Conservation (phyloP, 2,888 invertebrate genomes). For the Nemotelus nigrinus region DNA sequence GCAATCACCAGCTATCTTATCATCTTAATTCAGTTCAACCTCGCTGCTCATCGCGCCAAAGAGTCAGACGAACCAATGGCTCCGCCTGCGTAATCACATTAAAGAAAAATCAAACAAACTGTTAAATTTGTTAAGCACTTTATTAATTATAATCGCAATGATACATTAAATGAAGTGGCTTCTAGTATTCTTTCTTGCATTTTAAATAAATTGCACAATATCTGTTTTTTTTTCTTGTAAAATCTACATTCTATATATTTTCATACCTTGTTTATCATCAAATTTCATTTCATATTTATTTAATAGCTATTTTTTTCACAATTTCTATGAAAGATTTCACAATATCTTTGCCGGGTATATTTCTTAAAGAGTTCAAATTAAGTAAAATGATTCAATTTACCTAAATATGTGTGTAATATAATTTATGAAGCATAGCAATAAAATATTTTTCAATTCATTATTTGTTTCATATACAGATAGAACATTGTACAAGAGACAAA, state of each 20-base stretch:
- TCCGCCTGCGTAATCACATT: no score
- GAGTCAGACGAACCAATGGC: slow-evolving; percentile 51
- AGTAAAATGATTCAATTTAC: slow-evolving; percentile 17
- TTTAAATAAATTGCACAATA: slow-evolving; percentile 40
- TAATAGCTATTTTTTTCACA: background rate
- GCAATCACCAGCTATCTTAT: slow-evolving; percentile 65
- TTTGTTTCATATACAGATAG: slow-evolving; percentile 1
- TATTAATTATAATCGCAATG: slow-evolving; percentile 50
- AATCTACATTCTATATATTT: slow-evolving; percentile 29
- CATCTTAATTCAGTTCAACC: slow-evolving; percentile 64
- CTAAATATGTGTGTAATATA: slow-evolving; percentile 22
- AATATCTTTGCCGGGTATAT: background rate
- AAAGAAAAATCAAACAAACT: no score
- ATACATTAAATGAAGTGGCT: slow-evolving; percentile 47
- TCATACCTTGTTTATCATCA: background rate
- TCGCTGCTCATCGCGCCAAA: slow-evolving; percentile 63
- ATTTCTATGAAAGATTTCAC: slow-evolving; percentile 19
- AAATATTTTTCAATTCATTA: slow-evolving; percentile 8
- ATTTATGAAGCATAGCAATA: slow-evolving; percentile 41
- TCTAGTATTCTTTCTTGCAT: slow-evolving; percentile 2
- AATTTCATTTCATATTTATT: background rate
- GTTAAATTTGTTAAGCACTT: slow-evolving; percentile 49
- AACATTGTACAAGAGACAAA: slow-evolving; percentile 34
- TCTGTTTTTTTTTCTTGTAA: slow-evolving; percentile 18
- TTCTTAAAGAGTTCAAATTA: slow-evolving; percentile 10